phyloP scores from a whole-genome alignment of 2,113 vertebrate genomes.

The Alligator sinensis region DNA sequence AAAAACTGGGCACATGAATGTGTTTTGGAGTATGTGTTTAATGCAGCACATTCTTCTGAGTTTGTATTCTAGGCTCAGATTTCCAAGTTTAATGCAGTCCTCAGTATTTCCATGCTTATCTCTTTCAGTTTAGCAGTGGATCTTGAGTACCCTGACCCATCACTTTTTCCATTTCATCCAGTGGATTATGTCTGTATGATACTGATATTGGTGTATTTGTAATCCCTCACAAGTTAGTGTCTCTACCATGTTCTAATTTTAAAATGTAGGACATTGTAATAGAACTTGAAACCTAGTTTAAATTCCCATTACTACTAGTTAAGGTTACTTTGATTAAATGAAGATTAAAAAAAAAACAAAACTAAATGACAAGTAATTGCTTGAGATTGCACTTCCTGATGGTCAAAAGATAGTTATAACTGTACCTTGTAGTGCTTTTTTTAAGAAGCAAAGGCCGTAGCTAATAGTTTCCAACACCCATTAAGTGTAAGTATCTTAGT shows the following conservation, averaged over 20 bases:
- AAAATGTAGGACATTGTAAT: background rate
- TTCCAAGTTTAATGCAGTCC: background rate
- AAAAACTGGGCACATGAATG: background rate
- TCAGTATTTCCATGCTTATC: background rate
- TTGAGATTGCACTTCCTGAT: constrained; percentile 7
- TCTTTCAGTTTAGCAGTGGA: fast-evolving
- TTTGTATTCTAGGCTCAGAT: background rate
- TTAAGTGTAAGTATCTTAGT: background rate
- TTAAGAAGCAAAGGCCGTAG: background rate
- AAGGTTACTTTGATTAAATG: background rate
- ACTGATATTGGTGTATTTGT: background rate
- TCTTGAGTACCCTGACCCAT: background rate
- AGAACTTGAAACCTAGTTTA: background rate
- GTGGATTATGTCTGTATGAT: background rate
- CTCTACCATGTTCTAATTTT: background rate
- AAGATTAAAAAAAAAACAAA: background rate
- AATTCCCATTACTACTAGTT: background rate
- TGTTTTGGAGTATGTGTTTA: background rate
- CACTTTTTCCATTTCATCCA: background rate
- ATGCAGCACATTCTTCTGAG: background rate
- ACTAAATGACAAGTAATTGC: background rate
- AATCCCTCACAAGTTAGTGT: background rate
- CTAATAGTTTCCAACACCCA: background rate
- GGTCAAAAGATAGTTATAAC: background rate
- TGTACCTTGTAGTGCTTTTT: background rate